A percentile compares a stretch with the other conserved stretches of the same genome.
Evolutionary conservation across 2,113 vertebrate genomes (phyloP).

Genomic region (Speoplatyrhinus poulsoni): DNA sequence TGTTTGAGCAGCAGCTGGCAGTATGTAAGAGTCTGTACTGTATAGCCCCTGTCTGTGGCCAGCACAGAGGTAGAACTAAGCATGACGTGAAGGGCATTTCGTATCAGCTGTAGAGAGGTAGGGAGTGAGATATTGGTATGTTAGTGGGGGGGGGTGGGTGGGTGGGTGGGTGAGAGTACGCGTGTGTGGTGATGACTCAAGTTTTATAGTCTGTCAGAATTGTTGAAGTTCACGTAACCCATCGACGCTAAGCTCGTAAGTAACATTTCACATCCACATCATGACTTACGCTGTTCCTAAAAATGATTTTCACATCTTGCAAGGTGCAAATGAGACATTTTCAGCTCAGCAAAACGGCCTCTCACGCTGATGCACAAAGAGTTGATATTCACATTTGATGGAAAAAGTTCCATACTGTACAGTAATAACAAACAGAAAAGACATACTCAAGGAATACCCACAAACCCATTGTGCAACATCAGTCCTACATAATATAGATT

Average conservation of each 20-base stretch:
- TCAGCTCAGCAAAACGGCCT: constrained; percentile 42
- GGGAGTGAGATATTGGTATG: constrained; percentile 12
- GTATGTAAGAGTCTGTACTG: constrained; percentile 34
- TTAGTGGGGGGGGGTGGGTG: background rate
- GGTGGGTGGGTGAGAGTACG: background rate
- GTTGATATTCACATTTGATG: background rate
- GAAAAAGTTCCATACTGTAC: too few relatives aligned
- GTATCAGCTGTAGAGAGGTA: constrained; percentile 27
- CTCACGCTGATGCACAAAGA: constrained; percentile 11
- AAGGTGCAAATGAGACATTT: constrained; percentile 48
- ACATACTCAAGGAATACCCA: too few relatives aligned
- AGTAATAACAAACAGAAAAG: constrained; percentile 4
- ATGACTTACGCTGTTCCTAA: constrained; percentile 31
- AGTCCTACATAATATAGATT: background rate
- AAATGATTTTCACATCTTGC: constrained; percentile 38
- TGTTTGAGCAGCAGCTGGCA: constrained; percentile 36
- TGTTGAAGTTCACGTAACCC: constrained; percentile 26
- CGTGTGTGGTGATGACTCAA: background rate
- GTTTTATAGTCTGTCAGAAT: too few relatives aligned
- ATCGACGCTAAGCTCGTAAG: constrained; percentile 30
- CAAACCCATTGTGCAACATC: too few relatives aligned
- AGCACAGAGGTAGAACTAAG: constrained; percentile 26
- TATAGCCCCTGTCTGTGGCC: constrained; percentile 23
- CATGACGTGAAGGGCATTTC: constrained; percentile 32
- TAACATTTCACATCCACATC: constrained; percentile 26